A percentile compares a stretch with the other conserved stretches of the same genome.
These are phyloP conservation scores for Maccullochella peelii DNA, from an alignment of 2,113 vertebrate genomes.

Conservation along the genomic window DNA sequence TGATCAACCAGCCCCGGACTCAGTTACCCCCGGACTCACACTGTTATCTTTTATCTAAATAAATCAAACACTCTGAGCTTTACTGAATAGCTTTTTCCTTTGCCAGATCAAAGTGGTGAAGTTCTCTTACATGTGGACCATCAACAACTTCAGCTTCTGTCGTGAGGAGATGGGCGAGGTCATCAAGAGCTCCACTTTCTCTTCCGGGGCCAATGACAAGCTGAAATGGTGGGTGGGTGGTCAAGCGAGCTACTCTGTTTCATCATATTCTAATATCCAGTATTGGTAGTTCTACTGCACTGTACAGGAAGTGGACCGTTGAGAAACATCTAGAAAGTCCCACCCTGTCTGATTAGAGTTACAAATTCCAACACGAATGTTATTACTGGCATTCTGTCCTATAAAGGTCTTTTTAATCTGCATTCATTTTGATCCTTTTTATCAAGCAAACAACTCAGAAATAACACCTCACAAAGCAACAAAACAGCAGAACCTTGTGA, in stretches of 20 bases:
- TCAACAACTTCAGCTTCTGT: slow-evolving; percentile 99
- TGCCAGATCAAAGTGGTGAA: slow-evolving; percentile 97
- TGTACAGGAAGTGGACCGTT: background rate
- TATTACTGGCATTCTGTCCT: background rate
- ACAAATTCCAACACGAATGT: too few species aligned
- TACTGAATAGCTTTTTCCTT: background rate
- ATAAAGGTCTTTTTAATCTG: background rate
- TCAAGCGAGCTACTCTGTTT: background rate
- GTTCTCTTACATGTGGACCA: slow-evolving; percentile 99
- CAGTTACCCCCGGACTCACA: too few species aligned
- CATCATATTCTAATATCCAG: background rate
- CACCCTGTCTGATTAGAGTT: background rate
- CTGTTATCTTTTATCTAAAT: background rate
- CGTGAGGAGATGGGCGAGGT: slow-evolving; percentile 99
- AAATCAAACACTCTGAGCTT: background rate
- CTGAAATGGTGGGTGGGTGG: slow-evolving; percentile 92
- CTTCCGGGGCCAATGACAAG: slow-evolving; percentile 98
- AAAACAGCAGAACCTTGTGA: background rate
- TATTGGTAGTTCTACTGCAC: background rate
- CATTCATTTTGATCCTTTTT: background rate
- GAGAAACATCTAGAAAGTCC: background rate
- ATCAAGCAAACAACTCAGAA: background rate
- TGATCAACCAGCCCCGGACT: background rate
- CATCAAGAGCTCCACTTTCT: slow-evolving; percentile 99
- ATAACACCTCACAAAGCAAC: background rate